Evolutionary conservation across 2,888 invertebrate genomes (phyloP).

Genomic region (Acrobasis suavella): DNA sequence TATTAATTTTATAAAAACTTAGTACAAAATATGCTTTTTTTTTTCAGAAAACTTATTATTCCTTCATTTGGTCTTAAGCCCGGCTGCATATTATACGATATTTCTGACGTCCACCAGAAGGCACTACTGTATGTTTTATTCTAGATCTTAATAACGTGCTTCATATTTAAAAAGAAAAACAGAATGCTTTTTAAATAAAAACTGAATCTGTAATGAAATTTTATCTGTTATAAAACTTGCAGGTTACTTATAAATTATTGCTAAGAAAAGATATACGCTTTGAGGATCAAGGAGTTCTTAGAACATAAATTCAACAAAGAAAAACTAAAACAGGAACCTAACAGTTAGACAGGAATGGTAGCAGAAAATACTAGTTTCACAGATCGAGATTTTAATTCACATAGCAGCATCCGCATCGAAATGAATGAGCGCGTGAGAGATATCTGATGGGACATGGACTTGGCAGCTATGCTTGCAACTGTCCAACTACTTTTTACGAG

Average conservation of each 20-base stretch:
- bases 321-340: neutral
- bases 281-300: neutral
- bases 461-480: conserved; percentile 41
- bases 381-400: conserved; percentile 42
- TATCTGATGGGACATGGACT: conserved; percentile 55
- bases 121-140: too few species aligned
- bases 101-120: too few species aligned
- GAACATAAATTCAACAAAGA: conserved; percentile 28
- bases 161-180: too few species aligned
- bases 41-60: too few species aligned
- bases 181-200: too few species aligned
- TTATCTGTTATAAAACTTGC: too few species aligned
- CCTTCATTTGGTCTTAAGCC: neutral
- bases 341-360: conserved; percentile 15
- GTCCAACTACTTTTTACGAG: conserved; percentile 52
- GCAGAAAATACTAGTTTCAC: conserved; percentile 31
- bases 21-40: too few species aligned
- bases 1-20: too few species aligned
- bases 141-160: too few species aligned
- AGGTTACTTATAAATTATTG: neutral
- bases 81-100: neutral
- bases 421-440: conserved; percentile 73
- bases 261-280: neutral
- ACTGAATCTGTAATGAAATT: too few species aligned
- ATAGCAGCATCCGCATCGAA: conserved; percentile 64